Conservation (phyloP, 2,797 vertebrate genomes). For the Takifugu rubripes region DNA sequence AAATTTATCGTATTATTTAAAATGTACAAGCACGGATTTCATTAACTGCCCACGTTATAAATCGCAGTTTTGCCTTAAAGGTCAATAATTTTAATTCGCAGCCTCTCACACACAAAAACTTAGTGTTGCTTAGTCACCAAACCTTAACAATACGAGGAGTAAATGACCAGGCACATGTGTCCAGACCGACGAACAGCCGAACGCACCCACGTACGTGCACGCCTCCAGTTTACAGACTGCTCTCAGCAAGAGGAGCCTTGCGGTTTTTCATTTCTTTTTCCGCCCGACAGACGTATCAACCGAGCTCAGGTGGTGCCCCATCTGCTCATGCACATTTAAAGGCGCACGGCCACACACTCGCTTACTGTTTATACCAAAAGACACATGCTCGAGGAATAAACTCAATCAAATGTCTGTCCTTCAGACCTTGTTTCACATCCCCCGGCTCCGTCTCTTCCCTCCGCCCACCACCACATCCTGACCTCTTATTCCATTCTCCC, state of each 20-base stretch:
- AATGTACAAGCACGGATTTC: conserved; percentile 2
- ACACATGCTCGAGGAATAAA: conserved; percentile 60
- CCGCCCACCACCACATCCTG: conserved; percentile 27
- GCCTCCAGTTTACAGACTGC: conserved; percentile 60
- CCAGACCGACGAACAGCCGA: conserved; percentile 20
- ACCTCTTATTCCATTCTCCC: conserved; percentile 45
- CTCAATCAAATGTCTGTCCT: conserved; percentile 61
- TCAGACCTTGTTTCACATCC: conserved; percentile 55
- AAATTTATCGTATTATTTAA: too few relatives aligned
- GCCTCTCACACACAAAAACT: conserved; percentile 30
- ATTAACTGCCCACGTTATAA: background rate
- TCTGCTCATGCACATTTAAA: conserved; percentile 64
- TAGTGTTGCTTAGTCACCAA: conserved; percentile 24
- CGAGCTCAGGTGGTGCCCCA: conserved; percentile 76
- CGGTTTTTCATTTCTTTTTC: conserved; percentile 72
- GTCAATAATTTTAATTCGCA: conserved; percentile 42
- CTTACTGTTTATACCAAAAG: conserved; percentile 51
- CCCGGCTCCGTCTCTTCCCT: conserved; percentile 10
- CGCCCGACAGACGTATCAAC: conserved; percentile 76
- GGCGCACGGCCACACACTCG: conserved; percentile 33
- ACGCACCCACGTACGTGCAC: conserved; percentile 22
- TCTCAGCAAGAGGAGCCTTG: conserved; percentile 71
- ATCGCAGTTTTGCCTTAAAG: background rate
- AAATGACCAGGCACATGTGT: conserved; percentile 18
- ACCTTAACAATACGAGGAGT: conserved; percentile 22